Conservation (phyloP, 1,140 invertebrate species). For the Musca vetustissima region DNA sequence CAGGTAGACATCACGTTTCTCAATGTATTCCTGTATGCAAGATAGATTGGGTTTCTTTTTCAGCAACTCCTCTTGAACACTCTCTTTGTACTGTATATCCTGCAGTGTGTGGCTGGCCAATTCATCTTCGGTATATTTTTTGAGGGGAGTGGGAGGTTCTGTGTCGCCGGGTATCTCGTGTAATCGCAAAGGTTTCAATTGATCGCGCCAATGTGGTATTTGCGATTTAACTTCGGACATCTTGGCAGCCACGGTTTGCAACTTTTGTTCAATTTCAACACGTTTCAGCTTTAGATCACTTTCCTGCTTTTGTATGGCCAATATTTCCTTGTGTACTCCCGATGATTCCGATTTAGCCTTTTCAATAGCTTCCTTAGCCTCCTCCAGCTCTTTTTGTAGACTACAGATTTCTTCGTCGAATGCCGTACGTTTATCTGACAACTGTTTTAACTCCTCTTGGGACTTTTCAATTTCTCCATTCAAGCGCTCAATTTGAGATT, state of each 20-base stretch:
- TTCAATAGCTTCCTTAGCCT: slow-evolving; percentile 60
- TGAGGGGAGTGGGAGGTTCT: slow-evolving; percentile 58
- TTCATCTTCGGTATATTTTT: slow-evolving; percentile 68
- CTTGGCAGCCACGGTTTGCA: slow-evolving; percentile 66
- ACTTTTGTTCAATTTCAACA: slow-evolving; percentile 75
- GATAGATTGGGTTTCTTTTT: slow-evolving; percentile 77
- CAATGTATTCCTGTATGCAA: slow-evolving; percentile 72
- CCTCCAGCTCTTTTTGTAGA: slow-evolving; percentile 56
- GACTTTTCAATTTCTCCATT: slow-evolving; percentile 69
- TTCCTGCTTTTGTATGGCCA: slow-evolving; percentile 64
- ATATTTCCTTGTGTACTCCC: slow-evolving; percentile 65
- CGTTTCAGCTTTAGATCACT: slow-evolving; percentile 68
- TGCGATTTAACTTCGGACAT: slow-evolving; percentile 67
- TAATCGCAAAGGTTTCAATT: slow-evolving; percentile 66
- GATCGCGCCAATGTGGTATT: slow-evolving; percentile 59
- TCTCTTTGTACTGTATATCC: slow-evolving; percentile 66
- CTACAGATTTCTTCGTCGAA: slow-evolving; percentile 61
- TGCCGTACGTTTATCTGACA: slow-evolving; percentile 66
- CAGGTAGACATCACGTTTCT: slow-evolving; percentile 75
- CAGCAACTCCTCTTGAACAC: slow-evolving; percentile 68
- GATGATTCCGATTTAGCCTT: slow-evolving; percentile 60
- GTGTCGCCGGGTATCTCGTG: slow-evolving; percentile 68
- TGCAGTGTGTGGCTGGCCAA: slow-evolving; percentile 64
- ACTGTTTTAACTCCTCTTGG: slow-evolving; percentile 63
- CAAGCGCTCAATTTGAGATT: slow-evolving; percentile 70